Percentiles rank a stretch among this genome's conserved stretches.
Evolutionary conservation across 2,888 invertebrate species (phyloP).

Genomic region (Atethmia centrago): DNA sequence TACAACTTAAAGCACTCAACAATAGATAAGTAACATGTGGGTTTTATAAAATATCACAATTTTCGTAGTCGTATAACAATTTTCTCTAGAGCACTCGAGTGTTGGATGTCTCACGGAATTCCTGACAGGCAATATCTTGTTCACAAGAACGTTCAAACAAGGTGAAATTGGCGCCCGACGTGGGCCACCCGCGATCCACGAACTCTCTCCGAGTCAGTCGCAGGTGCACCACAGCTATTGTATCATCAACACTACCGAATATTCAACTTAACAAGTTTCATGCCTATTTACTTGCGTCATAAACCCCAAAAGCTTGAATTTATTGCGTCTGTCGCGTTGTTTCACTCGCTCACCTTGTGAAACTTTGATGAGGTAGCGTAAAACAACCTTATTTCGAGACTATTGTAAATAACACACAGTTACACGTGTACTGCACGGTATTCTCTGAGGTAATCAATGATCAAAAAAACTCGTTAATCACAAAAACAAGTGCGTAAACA

Average conservation of each 20-base stretch:
- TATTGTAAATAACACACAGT: constrained; percentile 50
- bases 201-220: constrained; percentile 77
- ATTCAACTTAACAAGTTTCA: constrained; percentile 81
- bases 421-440: constrained; percentile 41
- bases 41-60: constrained; percentile 64
- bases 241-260: constrained; percentile 83
- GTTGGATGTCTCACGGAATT: constrained; percentile 74
- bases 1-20: background rate
- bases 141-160: constrained; percentile 78
- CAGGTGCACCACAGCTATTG: constrained; percentile 86
- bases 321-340: constrained; percentile 72
- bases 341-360: constrained; percentile 67
- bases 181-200: constrained; percentile 72
- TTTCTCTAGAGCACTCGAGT: constrained; percentile 71
- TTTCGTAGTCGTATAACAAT: constrained; percentile 65
- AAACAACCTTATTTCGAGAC: constrained; percentile 25
- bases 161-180: constrained; percentile 82
- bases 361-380: constrained; percentile 69
- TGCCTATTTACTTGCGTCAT: constrained; percentile 80
- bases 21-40: constrained; percentile 9
- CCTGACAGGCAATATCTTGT: constrained; percentile 80
- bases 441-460: constrained; percentile 55
- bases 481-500: constrained; percentile 78
- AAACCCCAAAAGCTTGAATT: constrained; percentile 76
- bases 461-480: constrained; percentile 72